Conservation (phyloP, 2,113 vertebrate species). For the Trichechus manatus region DNA sequence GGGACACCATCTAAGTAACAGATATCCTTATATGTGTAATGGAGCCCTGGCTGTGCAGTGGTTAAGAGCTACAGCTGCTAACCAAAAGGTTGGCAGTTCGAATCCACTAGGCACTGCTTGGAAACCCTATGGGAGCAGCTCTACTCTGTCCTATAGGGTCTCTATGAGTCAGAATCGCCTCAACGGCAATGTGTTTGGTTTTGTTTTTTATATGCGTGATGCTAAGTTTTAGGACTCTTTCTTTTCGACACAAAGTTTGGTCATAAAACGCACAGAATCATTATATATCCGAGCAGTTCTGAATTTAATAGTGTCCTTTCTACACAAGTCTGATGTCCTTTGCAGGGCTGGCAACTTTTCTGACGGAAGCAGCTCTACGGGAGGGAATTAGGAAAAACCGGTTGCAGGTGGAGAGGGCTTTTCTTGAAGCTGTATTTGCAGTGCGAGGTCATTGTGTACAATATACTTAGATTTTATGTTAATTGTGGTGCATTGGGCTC, state of each 20-base stretch:
- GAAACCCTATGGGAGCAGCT: no score
- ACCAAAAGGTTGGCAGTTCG: no score
- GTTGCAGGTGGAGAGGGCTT: background rate
- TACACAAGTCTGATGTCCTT: background rate
- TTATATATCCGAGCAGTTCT: background rate
- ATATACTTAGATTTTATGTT: background rate
- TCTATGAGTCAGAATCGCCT: no score
- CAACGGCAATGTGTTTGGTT: no score
- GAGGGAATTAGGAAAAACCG: background rate
- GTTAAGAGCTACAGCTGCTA: no score
- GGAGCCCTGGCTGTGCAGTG: no score
- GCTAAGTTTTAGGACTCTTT: background rate
- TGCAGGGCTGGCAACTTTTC: background rate
- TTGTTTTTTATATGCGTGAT: background rate
- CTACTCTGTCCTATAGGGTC: no score
- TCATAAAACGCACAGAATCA: conserved; percentile 22
- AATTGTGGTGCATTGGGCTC: background rate
- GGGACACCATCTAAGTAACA: background rate
- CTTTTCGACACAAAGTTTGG: conserved; percentile 28
- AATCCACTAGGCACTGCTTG: no score
- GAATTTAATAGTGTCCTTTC: background rate
- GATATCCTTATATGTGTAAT: background rate
- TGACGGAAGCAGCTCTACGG: background rate
- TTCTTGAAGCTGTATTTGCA: background rate
- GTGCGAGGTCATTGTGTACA: background rate